Evolutionary conservation across 2,888 invertebrate genomes (phyloP).

Genomic region (Eupithecia centaureata): DNA sequence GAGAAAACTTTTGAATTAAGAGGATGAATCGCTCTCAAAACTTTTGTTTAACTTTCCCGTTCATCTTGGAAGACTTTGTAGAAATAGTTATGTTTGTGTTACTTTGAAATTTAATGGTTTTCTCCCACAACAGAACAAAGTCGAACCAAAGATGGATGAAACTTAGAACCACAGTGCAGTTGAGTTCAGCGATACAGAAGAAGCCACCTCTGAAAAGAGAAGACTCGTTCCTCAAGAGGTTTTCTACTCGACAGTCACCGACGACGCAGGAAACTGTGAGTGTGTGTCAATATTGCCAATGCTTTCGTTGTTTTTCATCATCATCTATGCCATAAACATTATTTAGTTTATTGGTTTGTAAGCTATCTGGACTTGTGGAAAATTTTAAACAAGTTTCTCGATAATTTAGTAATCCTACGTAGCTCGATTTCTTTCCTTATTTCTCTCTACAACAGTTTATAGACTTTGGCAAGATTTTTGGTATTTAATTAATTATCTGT

Average conservation of each 20-base stretch:
- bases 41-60: conserved; percentile 37
- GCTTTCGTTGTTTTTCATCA: background rate
- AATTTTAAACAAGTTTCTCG: no score
- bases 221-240: conserved; percentile 96
- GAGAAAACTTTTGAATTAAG: conserved; percentile 25
- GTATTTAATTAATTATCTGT: no score
- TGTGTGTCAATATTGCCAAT: conserved; percentile 40
- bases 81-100: conserved; percentile 67
- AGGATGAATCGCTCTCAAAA: conserved; percentile 37
- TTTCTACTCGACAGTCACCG: conserved; percentile 95
- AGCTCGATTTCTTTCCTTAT: no score
- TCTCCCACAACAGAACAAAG: conserved; percentile 87
- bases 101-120: conserved; percentile 44
- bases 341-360: no score
- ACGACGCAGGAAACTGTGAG: conserved; percentile 92
- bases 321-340: no score
- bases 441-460: no score
- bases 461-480: no score
- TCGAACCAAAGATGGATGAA: conserved; percentile 99
- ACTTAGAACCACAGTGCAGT: conserved; percentile 95
- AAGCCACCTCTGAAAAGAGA: conserved; percentile 95
- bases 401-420: no score
- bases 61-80: conserved; percentile 51
- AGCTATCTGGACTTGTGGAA: no score
- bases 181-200: conserved; percentile 94